Evolutionary conservation across 1,140 invertebrate genomes (phyloP).

Genomic region (Halesus radiatus): DNA sequence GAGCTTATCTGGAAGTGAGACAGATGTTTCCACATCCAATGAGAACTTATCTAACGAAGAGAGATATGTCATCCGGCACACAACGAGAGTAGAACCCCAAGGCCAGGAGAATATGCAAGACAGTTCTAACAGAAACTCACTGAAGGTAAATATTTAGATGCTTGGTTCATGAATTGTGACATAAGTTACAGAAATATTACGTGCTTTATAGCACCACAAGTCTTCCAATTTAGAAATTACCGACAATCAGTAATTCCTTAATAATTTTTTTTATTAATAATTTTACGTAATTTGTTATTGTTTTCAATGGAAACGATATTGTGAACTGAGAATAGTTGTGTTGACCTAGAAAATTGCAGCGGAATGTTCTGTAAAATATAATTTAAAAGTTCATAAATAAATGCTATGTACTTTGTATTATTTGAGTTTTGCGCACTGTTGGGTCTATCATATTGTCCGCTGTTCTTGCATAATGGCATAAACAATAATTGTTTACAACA

Average conservation of each 20-base stretch:
- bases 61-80: conserved; percentile 85
- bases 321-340: too few relatives aligned
- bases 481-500: not conserved
- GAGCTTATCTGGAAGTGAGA: conserved; percentile 88
- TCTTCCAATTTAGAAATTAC: too few relatives aligned
- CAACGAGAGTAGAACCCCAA: conserved; percentile 90
- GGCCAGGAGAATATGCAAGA: conserved; percentile 86
- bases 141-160: conserved; percentile 61
- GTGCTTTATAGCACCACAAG: too few relatives aligned
- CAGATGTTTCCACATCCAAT: conserved; percentile 90
- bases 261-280: not conserved
- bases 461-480: not conserved
- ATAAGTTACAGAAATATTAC: too few relatives aligned
- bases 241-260: not conserved
- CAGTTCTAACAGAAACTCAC: conserved; percentile 65
- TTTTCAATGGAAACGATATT: too few relatives aligned
- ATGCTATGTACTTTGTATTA: too few relatives aligned
- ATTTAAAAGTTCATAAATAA: too few relatives aligned
- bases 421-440: too few relatives aligned
- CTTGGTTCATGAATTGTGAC: not conserved
- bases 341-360: too few relatives aligned
- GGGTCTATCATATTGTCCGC: not conserved
- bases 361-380: too few relatives aligned
- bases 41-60: conserved; percentile 91
- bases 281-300: too few relatives aligned